phyloP scores from a whole-genome alignment of 2,113 vertebrate species.

The Lamprologus speciosus region DNA sequence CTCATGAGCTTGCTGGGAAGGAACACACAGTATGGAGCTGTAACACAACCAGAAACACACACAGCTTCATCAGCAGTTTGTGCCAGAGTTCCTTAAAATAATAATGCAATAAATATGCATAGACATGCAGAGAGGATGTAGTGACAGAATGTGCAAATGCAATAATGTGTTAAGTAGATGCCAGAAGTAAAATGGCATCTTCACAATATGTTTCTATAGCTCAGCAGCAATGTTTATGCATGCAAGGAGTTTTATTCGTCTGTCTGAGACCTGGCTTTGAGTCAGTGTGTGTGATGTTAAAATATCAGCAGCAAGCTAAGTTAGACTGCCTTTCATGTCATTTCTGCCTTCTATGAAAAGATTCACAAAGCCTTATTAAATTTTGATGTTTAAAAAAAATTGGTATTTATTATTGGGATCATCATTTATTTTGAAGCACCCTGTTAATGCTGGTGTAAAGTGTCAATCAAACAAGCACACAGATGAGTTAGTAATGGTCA shows the following conservation, averaged over 20 bases:
- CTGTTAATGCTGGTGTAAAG: background rate
- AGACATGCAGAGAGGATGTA: background rate
- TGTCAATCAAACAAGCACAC: background rate
- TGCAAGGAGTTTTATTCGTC: background rate
- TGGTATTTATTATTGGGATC: background rate
- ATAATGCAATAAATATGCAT: background rate
- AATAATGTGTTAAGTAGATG: background rate
- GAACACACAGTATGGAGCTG: background rate
- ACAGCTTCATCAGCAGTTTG: conserved; percentile 40
- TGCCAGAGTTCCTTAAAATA: background rate
- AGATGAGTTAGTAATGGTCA: background rate
- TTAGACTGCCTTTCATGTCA: background rate
- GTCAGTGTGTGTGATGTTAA: background rate
- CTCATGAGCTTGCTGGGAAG: background rate
- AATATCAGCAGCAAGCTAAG: background rate
- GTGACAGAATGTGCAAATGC: background rate
- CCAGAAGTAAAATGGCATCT: background rate
- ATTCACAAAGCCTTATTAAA: background rate
- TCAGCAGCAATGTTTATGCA: background rate
- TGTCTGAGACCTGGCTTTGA: background rate
- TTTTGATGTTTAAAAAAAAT: background rate
- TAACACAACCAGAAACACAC: background rate
- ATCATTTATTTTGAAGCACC: background rate
- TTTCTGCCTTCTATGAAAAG: background rate
- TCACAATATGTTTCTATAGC: background rate